phyloP scores from a whole-genome alignment of 2,113 vertebrate genomes.

The Rhegmatorhina hoffmannsi region DNA sequence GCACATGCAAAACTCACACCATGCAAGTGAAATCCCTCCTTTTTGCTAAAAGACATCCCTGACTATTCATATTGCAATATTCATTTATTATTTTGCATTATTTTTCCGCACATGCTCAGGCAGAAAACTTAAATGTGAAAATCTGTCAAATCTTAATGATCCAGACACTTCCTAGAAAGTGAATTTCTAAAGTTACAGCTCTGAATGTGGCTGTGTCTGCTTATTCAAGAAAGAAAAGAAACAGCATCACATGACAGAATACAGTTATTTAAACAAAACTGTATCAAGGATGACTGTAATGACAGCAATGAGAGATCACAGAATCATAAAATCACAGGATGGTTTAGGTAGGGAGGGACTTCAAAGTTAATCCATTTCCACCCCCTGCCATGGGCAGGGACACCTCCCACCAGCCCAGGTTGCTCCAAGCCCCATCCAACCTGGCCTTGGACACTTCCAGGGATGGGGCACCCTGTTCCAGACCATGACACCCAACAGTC shows the following conservation, averaged over 20 bases:
- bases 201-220: background rate
- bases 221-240: background rate
- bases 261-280: background rate
- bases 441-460: background rate
- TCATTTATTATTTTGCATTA: background rate
- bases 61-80: background rate
- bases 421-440: background rate
- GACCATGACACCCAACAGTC: background rate
- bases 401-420: background rate
- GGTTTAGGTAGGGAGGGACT: rapidly evolving
- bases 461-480: background rate
- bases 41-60: background rate
- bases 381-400: background rate
- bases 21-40: background rate
- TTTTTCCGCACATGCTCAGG: background rate
- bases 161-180: background rate
- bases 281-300: background rate
- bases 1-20: background rate
- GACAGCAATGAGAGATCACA: background rate
- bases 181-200: background rate
- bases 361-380: rapidly evolving
- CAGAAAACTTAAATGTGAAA: background rate
- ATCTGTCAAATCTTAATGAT: background rate
- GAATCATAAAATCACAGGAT: background rate
- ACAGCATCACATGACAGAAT: background rate